These are phyloP conservation scores for Euwallacea similis DNA, from an alignment of 1,140 invertebrate genomes.

Conservation along the genomic window DNA sequence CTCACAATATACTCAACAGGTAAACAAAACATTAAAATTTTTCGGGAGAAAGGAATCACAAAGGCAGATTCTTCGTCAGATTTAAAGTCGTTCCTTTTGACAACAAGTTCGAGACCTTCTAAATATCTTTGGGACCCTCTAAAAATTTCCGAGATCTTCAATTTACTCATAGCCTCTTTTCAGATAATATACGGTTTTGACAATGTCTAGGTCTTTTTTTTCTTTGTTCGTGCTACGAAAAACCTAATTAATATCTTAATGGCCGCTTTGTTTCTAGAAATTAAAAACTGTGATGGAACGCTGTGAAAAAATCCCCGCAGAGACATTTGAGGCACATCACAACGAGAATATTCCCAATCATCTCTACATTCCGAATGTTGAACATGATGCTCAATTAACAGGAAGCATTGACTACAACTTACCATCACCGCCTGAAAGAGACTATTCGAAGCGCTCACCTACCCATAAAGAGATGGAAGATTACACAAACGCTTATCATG, in stretches of 20 bases:
- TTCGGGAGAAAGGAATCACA: too few species aligned
- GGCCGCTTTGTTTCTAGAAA: slow-evolving; percentile 54
- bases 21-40: neutral
- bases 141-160: too few species aligned
- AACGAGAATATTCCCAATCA: slow-evolving; percentile 52
- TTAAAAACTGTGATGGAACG: slow-evolving; percentile 75
- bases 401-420: slow-evolving; percentile 72
- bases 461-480: slow-evolving; percentile 72
- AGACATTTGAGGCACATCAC: slow-evolving; percentile 60
- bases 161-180: too few species aligned
- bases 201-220: too few species aligned
- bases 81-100: too few species aligned
- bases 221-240: too few species aligned
- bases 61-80: too few species aligned
- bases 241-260: too few species aligned
- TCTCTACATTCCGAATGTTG: slow-evolving; percentile 63
- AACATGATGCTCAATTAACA: slow-evolving; percentile 66
- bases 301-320: slow-evolving; percentile 70
- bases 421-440: slow-evolving; percentile 75
- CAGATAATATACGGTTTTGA: too few species aligned
- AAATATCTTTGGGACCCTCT: too few species aligned
- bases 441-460: slow-evolving; percentile 60
- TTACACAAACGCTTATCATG: slow-evolving; percentile 66
- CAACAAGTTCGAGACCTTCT: too few species aligned
- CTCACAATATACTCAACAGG: slow-evolving; percentile 68